Evolutionary conservation across 2,888 invertebrate genomes (phyloP).

Genomic region (Epistrophe eligans): DNA sequence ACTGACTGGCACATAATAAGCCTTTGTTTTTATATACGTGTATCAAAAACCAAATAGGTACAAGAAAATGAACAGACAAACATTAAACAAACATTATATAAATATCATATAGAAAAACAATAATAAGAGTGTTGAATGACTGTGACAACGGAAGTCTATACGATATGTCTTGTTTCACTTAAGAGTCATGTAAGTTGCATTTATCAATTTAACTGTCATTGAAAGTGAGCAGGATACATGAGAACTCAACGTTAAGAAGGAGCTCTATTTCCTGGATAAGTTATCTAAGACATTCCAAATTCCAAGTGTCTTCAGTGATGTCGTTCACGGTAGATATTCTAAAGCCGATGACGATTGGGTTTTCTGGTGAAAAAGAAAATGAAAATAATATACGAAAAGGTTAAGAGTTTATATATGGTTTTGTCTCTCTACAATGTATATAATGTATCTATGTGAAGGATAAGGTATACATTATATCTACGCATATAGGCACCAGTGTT

Average conservation of each 20-base stretch:
- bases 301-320: constrained; percentile 4
- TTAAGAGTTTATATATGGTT: constrained; percentile 25
- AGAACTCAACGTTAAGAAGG: constrained; percentile 41
- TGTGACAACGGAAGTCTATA: constrained; percentile 47
- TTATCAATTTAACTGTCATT: constrained; percentile 72
- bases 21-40: neutral
- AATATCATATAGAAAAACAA: neutral
- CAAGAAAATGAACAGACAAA: neutral
- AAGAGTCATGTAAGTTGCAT: constrained; percentile 69
- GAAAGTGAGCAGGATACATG: constrained; percentile 44
- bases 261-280: constrained; percentile 13
- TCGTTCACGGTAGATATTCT: constrained; percentile 14
- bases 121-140: constrained; percentile 39
- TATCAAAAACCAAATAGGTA: neutral
- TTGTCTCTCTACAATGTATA: neutral
- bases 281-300: constrained; percentile 44
- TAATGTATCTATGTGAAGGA: neutral
- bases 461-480: neutral
- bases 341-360: constrained; percentile 10
- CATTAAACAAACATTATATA: too few relatives aligned
- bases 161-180: constrained; percentile 66
- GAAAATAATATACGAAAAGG: constrained; percentile 16
- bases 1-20: neutral
- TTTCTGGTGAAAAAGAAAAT: constrained; percentile 7
- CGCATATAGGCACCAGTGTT: neutral